Evolutionary conservation across 2,113 vertebrate species (phyloP).

Genomic region (Archocentrus centrarchus): DNA sequence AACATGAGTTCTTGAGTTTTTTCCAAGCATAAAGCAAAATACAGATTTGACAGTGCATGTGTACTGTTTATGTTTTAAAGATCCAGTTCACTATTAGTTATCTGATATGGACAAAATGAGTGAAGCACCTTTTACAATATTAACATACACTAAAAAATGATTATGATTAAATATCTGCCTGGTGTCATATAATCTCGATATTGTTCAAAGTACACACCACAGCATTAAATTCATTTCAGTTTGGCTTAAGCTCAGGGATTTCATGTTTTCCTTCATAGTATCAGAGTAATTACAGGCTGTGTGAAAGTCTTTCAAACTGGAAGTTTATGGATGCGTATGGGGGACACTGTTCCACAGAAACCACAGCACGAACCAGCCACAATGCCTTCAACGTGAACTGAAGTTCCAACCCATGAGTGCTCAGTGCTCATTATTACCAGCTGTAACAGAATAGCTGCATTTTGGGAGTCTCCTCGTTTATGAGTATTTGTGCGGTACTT

Average conservation of each 20-base stretch:
- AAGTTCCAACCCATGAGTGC: not conserved
- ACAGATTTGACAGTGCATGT: slow-evolving; percentile 10
- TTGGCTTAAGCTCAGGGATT: slow-evolving; percentile 30
- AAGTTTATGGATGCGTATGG: not conserved
- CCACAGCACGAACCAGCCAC: not conserved
- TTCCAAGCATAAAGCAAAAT: not conserved
- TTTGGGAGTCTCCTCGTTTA: not conserved
- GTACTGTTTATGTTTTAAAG: slow-evolving; percentile 6
- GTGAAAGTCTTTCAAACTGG: not conserved
- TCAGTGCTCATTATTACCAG: not conserved
- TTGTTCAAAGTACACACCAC: slow-evolving; percentile 5
- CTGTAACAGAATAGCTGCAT: not conserved
- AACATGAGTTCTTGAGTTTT: slow-evolving; percentile 47
- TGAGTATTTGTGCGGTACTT: no score
- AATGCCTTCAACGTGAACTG: not conserved
- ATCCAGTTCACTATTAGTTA: not conserved
- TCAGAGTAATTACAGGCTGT: not conserved
- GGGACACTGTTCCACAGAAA: no score
- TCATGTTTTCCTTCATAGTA: slow-evolving; percentile 12
- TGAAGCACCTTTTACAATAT: slow-evolving; percentile 29
- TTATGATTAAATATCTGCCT: not conserved
- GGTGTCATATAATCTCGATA: slow-evolving; percentile 25
- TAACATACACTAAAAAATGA: slow-evolving; percentile 9
- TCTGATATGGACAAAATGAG: not conserved
- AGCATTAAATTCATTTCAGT: slow-evolving; percentile 9